A percentile compares a stretch with the other conserved stretches of the same genome.
Conservation (phyloP, 2,797 vertebrate genomes). For the Helicolenus hilgendorfi region DNA sequence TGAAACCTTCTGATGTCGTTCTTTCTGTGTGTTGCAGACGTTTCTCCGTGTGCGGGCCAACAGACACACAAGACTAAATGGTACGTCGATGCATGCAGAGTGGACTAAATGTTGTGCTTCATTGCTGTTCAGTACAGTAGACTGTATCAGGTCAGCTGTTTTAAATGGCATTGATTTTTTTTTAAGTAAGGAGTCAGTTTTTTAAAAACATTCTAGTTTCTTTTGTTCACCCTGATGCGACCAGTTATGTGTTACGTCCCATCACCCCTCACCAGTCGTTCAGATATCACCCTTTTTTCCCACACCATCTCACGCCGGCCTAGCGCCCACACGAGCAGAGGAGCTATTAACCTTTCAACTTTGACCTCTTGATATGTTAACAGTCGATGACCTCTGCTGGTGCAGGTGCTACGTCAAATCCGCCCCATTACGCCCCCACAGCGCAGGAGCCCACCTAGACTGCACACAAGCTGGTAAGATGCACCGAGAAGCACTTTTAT, state of each 20-base stretch:
- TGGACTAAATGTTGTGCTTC: constrained; percentile 29
- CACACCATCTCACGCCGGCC: constrained; percentile 78
- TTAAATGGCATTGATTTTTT: not conserved
- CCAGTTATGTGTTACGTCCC: constrained; percentile 44
- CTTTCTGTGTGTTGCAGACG: constrained; percentile 87
- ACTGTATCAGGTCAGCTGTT: constrained; percentile 9
- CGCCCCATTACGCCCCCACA: constrained; percentile 87
- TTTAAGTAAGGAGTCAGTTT: not conserved
- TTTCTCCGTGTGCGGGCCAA: constrained; percentile 97
- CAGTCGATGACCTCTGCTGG: constrained; percentile 92
- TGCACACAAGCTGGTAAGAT: constrained; percentile 89
- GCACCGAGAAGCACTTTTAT: constrained; percentile 40
- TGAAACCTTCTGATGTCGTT: not conserved
- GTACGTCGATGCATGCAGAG: constrained; percentile 86
- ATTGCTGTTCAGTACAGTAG: constrained; percentile 16
- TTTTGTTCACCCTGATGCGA: constrained; percentile 54
- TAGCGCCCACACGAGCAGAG: constrained; percentile 92
- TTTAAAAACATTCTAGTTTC: constrained; percentile 3
- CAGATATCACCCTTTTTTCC: constrained; percentile 61
- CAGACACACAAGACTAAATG: constrained; percentile 97
- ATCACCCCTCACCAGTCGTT: constrained; percentile 26
- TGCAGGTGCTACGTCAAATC: constrained; percentile 93
- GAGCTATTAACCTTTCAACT: constrained; percentile 91
- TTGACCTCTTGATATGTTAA: constrained; percentile 92
- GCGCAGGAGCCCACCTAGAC: constrained; percentile 89